These are phyloP conservation scores for silkworm (Bombyx mori) DNA, from an alignment of 1,140 invertebrate species.

Conservation along the genomic window ASM3026992v2 NC_085112.1:16181001-16181500, in stretches of 20 bases:
- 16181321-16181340: conserved; percentile 1
- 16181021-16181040: too few species aligned
- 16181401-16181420: conserved; percentile 34
- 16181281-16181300: neutral
- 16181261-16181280: conserved; percentile 7
- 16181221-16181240: conserved; percentile 26
- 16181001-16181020: too few species aligned
- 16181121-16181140: neutral
- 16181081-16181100: too few species aligned
- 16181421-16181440: conserved; percentile 36
- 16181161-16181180: conserved; percentile 16
- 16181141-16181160: conserved; percentile 6
- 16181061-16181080: too few species aligned
- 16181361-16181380: too few species aligned
- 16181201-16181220: conserved; percentile 19
- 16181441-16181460: conserved; percentile 22
- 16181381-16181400: conserved; percentile 16
- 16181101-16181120: neutral
- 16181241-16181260: conserved; percentile 20
- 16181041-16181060: too few species aligned
- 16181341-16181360: too few species aligned
- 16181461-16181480: conserved; percentile 30
- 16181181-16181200: conserved; percentile 15
- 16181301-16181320: conserved; percentile 4
- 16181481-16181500: conserved; percentile 33